Evolutionary conservation across 1,140 invertebrate genomes (phyloP), one percentile per base, ranked within the genome.

Genomic region (Zaprionus vittiger): DNA sequence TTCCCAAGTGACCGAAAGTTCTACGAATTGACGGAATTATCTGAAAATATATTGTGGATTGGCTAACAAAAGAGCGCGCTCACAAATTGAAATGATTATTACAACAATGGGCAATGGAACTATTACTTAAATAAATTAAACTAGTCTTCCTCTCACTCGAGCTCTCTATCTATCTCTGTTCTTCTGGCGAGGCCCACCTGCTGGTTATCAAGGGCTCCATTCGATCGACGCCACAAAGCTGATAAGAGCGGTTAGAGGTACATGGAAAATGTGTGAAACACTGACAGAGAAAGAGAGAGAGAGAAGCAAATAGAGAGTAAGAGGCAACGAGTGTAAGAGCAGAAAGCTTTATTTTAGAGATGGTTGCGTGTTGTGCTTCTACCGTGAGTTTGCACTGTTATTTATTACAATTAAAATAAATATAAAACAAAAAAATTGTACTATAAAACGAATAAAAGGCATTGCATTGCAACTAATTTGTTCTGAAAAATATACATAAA

Each of bases 1-100:
- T 89, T 89, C 84, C 84, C 84, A 54, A 47, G 75, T 67, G 85
- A 44, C 69, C 57, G 34, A 55, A 78, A 76, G 64, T 71, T 81
- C 73, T 67, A 76, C 68, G 73, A 84, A 84, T 79, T 81, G 81
- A 84, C 70, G 74, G 67, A 81, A 84, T 81, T 81, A 71, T 41
- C 22, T 28, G 52, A 24, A 60, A 37, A 38, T 38, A 26, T 61
- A 61, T 61, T 59, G 28, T 75, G 54, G 20, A 34, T 56, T 61
- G 15, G 56, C 28, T 37, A 47, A 62, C 72, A 73, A 59, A 49
- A 64, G 60, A 64, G 60, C 49, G 49, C 63, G 34, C 15, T 49
- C 69, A 22, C 77, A 73, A 87, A 83, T 83, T 80, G 70, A 52
- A 52, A 52, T 14, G 24, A 24, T 24, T 22, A 52, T 52, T 52